Percentiles rank a stretch among this genome's conserved stretches.
These are phyloP conservation scores for Melanotaenia maccullochi DNA, from an alignment of 2,797 vertebrate genomes.

Conservation along the genomic window DNA sequence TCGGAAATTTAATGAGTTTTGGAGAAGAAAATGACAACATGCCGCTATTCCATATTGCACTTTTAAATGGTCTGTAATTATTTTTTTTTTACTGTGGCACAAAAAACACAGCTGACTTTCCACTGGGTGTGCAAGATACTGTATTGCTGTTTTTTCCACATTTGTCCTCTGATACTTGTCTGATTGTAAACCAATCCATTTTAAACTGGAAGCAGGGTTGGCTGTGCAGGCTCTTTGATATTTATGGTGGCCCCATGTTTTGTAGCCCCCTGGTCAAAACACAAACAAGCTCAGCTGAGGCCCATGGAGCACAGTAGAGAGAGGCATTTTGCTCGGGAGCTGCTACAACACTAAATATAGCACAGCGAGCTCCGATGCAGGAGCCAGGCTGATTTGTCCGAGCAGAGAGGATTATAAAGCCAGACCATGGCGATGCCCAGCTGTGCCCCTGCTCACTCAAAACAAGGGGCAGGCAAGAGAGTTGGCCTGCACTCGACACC, in stretches of 20 bases:
- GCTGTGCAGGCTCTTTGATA: conserved; percentile 43
- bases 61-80: conserved; percentile 4
- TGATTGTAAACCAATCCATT: conserved; percentile 55
- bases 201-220: conserved; percentile 37
- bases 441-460: conserved; percentile 60
- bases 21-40: not conserved
- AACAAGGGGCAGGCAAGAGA: conserved; percentile 28
- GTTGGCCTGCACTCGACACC: conserved; percentile 22
- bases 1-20: not conserved
- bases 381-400: conserved; percentile 69
- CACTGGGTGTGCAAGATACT: conserved; percentile 4
- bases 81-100: conserved; percentile 1
- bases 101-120: conserved; percentile 11
- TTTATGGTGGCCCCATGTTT: conserved; percentile 51
- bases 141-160: conserved; percentile 23
- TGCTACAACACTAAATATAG: conserved; percentile 77
- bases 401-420: conserved; percentile 70
- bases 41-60: not conserved
- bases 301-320: conserved; percentile 57
- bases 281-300: conserved; percentile 55
- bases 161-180: conserved; percentile 35
- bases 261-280: conserved; percentile 50
- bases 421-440: conserved; percentile 59
- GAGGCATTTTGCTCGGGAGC: conserved; percentile 64
- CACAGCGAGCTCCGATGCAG: conserved; percentile 46